A percentile compares a stretch with the other conserved stretches of the same genome.
Evolutionary conservation across 1,140 invertebrate species (phyloP).

Genomic region (Cryptotermes secundus): DNA sequence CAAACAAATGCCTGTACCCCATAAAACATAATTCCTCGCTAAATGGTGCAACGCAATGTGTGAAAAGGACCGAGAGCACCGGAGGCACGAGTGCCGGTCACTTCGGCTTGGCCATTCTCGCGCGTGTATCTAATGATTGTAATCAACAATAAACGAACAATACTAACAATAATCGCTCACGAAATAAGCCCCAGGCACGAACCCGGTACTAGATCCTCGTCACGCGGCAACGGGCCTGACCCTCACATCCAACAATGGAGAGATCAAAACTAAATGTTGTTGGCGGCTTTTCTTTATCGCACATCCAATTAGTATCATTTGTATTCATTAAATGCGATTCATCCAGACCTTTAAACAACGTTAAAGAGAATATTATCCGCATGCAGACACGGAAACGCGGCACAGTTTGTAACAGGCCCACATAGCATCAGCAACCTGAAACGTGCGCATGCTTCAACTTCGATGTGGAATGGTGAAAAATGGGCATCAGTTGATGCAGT

Average conservation of each 20-base stretch:
- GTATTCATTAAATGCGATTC: constrained; percentile 20
- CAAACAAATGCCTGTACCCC: too few species aligned
- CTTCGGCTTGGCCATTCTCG: background rate
- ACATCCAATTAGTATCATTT: background rate
- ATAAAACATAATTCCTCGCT: too few species aligned
- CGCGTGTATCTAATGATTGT: background rate
- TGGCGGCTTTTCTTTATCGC: background rate
- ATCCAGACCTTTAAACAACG: background rate
- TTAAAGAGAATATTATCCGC: background rate
- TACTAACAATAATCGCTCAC: constrained; percentile 19
- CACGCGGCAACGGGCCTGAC: background rate
- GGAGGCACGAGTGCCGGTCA: too few species aligned
- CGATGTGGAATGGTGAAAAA: too few species aligned
- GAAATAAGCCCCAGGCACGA: constrained; percentile 1
- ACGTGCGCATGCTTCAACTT: too few species aligned
- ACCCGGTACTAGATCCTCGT: background rate
- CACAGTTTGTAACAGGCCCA: background rate
- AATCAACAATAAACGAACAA: constrained; percentile 16
- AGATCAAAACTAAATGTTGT: background rate
- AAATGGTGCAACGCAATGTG: too few species aligned
- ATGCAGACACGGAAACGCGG: background rate
- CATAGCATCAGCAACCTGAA: too few species aligned
- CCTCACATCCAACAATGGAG: background rate
- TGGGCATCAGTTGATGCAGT: too few species aligned
- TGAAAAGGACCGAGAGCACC: too few species aligned